A percentile compares a stretch with the other conserved stretches of the same genome.
These are phyloP conservation scores for Sinosuthora webbiana DNA, from an alignment of 2,113 vertebrate species.

Conservation along the genomic window DNA sequence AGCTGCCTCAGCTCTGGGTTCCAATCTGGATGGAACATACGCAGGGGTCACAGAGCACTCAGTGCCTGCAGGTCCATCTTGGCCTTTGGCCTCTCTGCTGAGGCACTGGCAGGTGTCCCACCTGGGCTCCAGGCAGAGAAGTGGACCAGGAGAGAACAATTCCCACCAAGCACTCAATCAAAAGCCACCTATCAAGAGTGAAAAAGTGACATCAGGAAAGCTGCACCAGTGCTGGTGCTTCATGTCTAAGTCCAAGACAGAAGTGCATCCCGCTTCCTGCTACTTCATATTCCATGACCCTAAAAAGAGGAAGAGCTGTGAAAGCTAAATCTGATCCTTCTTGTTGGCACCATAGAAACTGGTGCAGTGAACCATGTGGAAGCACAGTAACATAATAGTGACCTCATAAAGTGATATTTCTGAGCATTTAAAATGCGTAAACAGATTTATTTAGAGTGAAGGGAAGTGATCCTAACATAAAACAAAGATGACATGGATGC, in stretches of 20 bases:
- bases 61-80: neutral
- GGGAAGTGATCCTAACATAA: neutral
- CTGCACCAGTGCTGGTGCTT: neutral
- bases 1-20: neutral
- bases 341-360: neutral
- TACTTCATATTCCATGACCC: neutral
- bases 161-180: neutral
- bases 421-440: neutral
- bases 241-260: neutral
- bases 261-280: neutral
- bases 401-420: conserved; percentile 32
- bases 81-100: neutral
- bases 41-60: neutral
- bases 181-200: neutral
- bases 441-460: neutral
- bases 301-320: neutral
- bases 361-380: neutral
- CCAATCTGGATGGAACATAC: neutral
- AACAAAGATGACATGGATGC: neutral
- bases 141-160: neutral
- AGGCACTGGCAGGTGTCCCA: neutral
- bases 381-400: neutral
- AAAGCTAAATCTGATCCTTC: neutral
- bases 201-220: neutral
- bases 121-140: neutral